A percentile compares a stretch with the other conserved stretches of the same genome.
Conservation (phyloP, 92 coral and sea anemone genomes). For the Paragorgia papillata region DNA sequence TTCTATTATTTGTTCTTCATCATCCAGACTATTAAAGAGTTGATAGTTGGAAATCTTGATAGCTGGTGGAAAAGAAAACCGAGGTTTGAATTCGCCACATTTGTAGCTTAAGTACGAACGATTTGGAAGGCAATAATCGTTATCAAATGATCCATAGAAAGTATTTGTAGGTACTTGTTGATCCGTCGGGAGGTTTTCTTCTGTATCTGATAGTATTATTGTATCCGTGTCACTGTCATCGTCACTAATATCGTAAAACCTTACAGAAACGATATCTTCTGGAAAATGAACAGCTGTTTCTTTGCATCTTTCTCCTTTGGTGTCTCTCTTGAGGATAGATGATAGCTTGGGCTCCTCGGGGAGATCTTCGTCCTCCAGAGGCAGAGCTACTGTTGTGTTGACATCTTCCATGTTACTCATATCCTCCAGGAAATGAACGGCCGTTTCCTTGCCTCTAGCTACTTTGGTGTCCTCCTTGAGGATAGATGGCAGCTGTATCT, state of each 20-base stretch:
- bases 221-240: conserved; percentile 32
- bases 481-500: neutral
- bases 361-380: neutral
- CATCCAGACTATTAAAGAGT: neutral
- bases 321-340: neutral
- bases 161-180: conserved; percentile 22
- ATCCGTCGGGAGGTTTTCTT: conserved; percentile 2
- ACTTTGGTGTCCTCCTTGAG: neutral
- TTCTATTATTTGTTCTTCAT: conserved; percentile 1
- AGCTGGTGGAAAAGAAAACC: conserved; percentile 36
- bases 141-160: neutral
- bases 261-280: conserved; percentile 29
- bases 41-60: neutral
- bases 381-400: neutral
- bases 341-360: neutral
- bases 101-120: neutral
- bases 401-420: neutral
- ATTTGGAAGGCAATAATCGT: neutral
- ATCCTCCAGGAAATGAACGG: conserved; percentile 30
- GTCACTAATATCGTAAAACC: conserved; percentile 31
- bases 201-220: conserved; percentile 21
- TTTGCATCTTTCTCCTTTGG: neutral
- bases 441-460: neutral
- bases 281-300: conserved; percentile 30
- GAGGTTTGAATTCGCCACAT: conserved; percentile 4